A percentile compares a stretch with the other conserved stretches of the same genome.
phyloP scores from a whole-genome alignment of 2,888 invertebrate species.

The Caenorhabditis virilis region DNA sequence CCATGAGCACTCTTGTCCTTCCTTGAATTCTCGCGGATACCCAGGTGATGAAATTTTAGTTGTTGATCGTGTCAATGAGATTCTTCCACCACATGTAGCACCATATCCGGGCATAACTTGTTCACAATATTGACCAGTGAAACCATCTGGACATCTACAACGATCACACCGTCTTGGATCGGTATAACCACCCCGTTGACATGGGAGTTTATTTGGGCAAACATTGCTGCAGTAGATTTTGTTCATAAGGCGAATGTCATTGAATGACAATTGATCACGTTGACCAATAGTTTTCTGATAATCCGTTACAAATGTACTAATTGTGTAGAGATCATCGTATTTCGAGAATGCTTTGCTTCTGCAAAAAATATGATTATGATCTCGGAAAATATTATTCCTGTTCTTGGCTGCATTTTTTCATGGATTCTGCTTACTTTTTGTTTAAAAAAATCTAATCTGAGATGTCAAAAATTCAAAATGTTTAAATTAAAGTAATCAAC shows the following conservation, averaged over 20 bases:
- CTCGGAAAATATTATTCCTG: too few relatives aligned
- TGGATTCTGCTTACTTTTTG: too few relatives aligned
- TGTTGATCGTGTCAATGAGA: conserved; percentile 42
- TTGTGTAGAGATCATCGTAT: conserved; percentile 67
- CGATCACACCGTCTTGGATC: conserved; percentile 65
- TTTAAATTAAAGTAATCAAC: too few relatives aligned
- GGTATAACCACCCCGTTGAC: conserved; percentile 68
- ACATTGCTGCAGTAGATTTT: conserved; percentile 64
- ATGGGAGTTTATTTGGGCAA: conserved; percentile 60
- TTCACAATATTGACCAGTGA: conserved; percentile 67
- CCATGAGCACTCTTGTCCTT: conserved; percentile 69
- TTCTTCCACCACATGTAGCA: conserved; percentile 65
- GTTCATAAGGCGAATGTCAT: conserved; percentile 69
- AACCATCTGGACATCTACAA: conserved; percentile 69
- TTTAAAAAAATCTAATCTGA: too few relatives aligned
- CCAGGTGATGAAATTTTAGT: conserved; percentile 62
- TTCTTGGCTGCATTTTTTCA: too few relatives aligned
- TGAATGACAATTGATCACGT: conserved; percentile 68
- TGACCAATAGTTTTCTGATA: conserved; percentile 68
- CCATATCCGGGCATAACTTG: conserved; percentile 69
- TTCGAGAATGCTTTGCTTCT: conserved; percentile 67
- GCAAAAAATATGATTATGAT: too few relatives aligned
- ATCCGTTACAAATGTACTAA: conserved; percentile 68
- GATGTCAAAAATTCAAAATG: too few relatives aligned
- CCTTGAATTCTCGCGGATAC: conserved; percentile 67